Percentiles rank a stretch among this genome's conserved stretches.
phyloP scores from a whole-genome alignment of 2,113 vertebrate species.

The Henicopernis longicauda region DNA sequence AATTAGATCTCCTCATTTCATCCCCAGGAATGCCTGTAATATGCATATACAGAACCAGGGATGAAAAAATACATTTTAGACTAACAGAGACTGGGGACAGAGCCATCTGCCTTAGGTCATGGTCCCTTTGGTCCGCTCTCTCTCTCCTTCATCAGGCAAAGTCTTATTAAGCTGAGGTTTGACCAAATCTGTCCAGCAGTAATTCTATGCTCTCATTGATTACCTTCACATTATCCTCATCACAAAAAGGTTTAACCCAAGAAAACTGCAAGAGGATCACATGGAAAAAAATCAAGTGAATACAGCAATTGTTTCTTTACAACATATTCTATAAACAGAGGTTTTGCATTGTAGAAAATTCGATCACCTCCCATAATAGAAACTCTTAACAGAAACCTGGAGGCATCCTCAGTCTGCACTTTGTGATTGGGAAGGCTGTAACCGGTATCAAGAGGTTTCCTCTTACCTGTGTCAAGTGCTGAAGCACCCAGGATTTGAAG shows the following conservation, averaged over 20 bases:
- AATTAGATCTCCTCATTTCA: neutral
- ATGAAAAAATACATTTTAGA: neutral
- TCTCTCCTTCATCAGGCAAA: neutral
- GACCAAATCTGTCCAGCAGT: neutral
- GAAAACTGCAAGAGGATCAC: neutral
- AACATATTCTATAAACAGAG: neutral
- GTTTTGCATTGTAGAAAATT: neutral
- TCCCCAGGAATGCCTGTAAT: neutral
- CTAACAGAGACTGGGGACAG: neutral
- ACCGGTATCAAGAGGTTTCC: neutral
- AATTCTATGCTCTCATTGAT: neutral
- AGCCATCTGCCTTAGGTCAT: neutral
- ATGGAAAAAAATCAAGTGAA: neutral
- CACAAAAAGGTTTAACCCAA: neutral
- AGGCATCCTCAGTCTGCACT: neutral
- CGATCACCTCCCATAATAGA: neutral
- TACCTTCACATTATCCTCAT: neutral
- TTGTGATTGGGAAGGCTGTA: neutral
- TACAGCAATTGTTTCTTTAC: neutral
- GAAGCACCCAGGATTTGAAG: neutral
- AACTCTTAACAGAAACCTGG: neutral
- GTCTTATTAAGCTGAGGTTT: neutral
- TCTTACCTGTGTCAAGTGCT: neutral
- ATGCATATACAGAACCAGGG: neutral
- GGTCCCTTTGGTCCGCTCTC: neutral